Conservation (phyloP, 2,113 vertebrate species). For the Agapornis roseicollis region DNA sequence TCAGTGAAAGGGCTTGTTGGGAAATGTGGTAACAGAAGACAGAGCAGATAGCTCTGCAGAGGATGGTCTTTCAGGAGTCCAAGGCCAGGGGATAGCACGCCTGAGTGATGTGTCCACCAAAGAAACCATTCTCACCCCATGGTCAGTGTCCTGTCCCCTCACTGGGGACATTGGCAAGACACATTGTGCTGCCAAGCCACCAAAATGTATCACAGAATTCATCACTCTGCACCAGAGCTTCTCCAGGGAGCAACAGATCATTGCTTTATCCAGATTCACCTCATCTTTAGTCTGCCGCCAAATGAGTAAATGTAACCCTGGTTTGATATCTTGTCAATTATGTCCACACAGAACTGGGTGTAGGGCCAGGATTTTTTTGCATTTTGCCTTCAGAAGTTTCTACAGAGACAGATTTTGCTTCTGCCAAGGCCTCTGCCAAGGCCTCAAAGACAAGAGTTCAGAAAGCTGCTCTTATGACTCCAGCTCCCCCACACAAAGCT, state of each 20-base stretch:
- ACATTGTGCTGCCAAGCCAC: background rate
- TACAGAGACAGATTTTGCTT: background rate
- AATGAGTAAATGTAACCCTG: rapidly evolving
- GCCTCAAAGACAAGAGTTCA: background rate
- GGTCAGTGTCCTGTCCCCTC: background rate
- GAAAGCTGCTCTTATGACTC: background rate
- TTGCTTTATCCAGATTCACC: background rate
- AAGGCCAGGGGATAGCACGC: background rate
- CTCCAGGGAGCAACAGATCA: background rate
- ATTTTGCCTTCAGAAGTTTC: background rate
- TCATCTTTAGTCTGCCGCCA: background rate
- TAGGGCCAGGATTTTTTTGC: background rate
- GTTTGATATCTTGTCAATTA: rapidly evolving
- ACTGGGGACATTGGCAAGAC: background rate
- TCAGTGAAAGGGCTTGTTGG: background rate
- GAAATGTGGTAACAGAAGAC: background rate
- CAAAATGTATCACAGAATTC: background rate
- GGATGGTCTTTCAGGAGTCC: background rate
- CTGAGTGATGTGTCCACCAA: background rate
- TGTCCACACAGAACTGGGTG: background rate
- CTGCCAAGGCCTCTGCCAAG: background rate
- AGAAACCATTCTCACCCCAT: rapidly evolving
- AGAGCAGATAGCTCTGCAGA: background rate
- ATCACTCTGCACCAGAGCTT: background rate
- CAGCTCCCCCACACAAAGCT: rapidly evolving